A percentile compares a stretch with the other conserved stretches of the same genome.
phyloP scores from a whole-genome alignment of 2,888 invertebrate species.

The Drosophila meridiana region DNA sequence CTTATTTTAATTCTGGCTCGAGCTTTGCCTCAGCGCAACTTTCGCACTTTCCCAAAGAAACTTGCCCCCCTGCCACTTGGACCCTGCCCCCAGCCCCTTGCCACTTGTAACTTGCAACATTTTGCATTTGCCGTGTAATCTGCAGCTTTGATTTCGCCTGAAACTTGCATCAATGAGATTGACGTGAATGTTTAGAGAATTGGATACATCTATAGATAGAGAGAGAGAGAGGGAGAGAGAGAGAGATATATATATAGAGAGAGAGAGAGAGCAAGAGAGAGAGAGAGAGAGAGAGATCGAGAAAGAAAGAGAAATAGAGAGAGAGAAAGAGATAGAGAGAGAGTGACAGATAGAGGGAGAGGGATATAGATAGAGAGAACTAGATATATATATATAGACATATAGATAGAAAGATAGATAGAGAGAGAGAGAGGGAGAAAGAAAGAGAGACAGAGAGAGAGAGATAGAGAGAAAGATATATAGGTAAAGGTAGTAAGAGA shows the following conservation, averaged over 20 bases:
- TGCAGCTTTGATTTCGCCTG: neutral
- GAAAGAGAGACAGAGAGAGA: no score
- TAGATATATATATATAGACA: no score
- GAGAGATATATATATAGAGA: no score
- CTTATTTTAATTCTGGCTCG: slow-evolving; percentile 77
- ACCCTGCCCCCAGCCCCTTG: neutral
- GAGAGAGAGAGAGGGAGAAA: no score
- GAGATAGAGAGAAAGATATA: no score
- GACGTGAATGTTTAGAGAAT: no score
- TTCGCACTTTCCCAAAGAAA: slow-evolving; percentile 56
- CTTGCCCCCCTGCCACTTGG: neutral
- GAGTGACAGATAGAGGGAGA: no score
- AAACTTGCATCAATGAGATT: neutral
- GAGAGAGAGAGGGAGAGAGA: no score
- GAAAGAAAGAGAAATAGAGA: neutral
- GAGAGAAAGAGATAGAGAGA: neutral
- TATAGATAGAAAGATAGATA: no score
- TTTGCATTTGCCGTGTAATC: slow-evolving; percentile 14
- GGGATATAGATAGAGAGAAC: no score
- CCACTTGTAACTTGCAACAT: neutral
- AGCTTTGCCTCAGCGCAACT: slow-evolving; percentile 36
- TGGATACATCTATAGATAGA: neutral
- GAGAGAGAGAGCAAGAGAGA: neutral
- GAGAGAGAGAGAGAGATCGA: neutral
- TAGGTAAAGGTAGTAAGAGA: no score